These are phyloP conservation scores for Rapana venosa DNA, from an alignment of 2,888 invertebrate species.

Conservation along the genomic window DNA sequence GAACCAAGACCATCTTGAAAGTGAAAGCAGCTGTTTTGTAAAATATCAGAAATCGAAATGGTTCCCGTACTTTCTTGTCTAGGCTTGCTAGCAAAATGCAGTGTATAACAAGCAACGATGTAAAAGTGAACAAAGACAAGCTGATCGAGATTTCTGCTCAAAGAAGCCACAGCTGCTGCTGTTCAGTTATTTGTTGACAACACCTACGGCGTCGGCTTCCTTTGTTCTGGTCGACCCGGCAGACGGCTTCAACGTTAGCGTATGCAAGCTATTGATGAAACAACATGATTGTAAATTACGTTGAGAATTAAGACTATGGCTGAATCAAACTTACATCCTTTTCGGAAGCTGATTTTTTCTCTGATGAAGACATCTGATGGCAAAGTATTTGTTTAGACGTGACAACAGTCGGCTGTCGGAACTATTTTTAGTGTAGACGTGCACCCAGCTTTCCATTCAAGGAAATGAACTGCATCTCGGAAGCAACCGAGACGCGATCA, in stretches of 20 bases:
- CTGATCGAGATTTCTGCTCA: not conserved
- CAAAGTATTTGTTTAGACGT: constrained; percentile 39
- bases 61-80: no score
- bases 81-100: not conserved
- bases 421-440: constrained; percentile 44
- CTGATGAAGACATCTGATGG: constrained; percentile 49
- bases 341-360: constrained; percentile 33
- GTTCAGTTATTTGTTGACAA: constrained; percentile 32
- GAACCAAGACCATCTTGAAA: no score
- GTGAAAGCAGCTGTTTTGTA: no score
- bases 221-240: constrained; percentile 26
- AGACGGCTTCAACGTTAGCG: not conserved
- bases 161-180: constrained; percentile 22
- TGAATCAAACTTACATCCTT: constrained; percentile 22
- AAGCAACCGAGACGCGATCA: constrained; percentile 18
- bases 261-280: not conserved
- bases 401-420: constrained; percentile 40
- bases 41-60: no score
- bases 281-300: not conserved
- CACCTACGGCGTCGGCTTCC: constrained; percentile 6
- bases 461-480: constrained; percentile 45
- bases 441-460: constrained; percentile 38
- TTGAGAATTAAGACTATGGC: not conserved
- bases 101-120: not conserved
- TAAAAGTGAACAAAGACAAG: not conserved